These are phyloP conservation scores for Ectemnius cavifrons DNA, from an alignment of 2,888 invertebrate genomes.

Conservation along the genomic window DNA sequence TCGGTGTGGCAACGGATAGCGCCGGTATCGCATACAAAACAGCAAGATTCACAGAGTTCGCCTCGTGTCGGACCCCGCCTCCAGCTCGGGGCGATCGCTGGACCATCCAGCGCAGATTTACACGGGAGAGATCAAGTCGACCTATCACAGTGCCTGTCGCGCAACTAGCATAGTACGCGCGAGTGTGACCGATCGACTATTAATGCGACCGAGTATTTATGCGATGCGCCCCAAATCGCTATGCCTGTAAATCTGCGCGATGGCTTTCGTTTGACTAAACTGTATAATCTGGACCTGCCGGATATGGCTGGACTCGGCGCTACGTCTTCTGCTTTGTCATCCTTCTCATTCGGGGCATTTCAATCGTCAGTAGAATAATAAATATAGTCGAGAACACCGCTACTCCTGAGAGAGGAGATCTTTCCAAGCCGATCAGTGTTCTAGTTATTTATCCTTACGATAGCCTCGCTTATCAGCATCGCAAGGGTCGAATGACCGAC, in stretches of 20 bases:
- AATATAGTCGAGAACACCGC: conserved; percentile 8
- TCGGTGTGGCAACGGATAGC: conserved; percentile 9
- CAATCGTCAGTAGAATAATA: background rate
- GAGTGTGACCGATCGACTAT: conserved; percentile 36
- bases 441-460: too few species aligned
- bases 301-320: conserved; percentile 34
- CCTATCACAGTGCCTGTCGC: conserved; percentile 37
- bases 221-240: conserved; percentile 21
- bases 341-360: conserved; percentile 13
- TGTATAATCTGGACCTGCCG: conserved; percentile 28
- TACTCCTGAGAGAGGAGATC: too few species aligned
- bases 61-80: background rate
- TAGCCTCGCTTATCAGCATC: too few species aligned
- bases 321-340: conserved; percentile 30
- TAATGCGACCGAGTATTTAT: conserved; percentile 13
- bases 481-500: too few species aligned
- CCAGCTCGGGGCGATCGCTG: conserved; percentile 1
- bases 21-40: conserved; percentile 34
- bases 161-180: conserved; percentile 6
- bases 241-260: conserved; percentile 45
- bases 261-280: conserved; percentile 37
- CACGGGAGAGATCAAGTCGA: conserved; percentile 32
- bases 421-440: too few species aligned
- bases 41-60: conserved; percentile 18
- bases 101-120: conserved; percentile 39